Conservation (phyloP, 2,797 vertebrate genomes). For the Nasua narica region DNA sequence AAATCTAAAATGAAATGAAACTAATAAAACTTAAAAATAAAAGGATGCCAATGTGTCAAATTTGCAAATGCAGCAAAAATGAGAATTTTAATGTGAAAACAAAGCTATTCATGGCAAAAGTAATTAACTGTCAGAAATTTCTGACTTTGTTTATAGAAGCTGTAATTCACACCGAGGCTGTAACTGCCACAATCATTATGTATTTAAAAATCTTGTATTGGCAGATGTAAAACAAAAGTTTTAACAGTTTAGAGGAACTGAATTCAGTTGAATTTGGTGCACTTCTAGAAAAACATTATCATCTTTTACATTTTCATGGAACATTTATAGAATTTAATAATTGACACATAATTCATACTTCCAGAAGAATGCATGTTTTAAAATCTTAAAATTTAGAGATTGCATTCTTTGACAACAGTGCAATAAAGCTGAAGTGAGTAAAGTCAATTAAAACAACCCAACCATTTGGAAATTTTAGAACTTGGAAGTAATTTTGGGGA, state of each 20-base stretch:
- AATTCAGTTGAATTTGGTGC: not conserved
- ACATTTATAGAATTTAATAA: not conserved
- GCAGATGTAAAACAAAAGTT: not conserved
- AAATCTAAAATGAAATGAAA: conserved; percentile 4
- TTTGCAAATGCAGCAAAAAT: not conserved
- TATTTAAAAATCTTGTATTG: not conserved
- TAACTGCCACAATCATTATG: not conserved
- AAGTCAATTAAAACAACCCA: not conserved
- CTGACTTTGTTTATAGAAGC: not conserved
- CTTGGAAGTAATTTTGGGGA: not conserved
- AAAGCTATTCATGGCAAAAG: not conserved
- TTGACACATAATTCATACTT: not conserved
- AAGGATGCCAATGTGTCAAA: not conserved
- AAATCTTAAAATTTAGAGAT: not conserved
- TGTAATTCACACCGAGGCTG: not conserved
- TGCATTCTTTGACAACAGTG: not conserved
- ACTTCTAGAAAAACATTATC: not conserved
- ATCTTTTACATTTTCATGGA: not conserved
- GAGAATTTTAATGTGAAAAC: not conserved
- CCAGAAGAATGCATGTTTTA: not conserved
- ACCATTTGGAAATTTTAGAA: not conserved
- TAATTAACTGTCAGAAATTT: not conserved
- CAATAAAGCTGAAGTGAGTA: not conserved
- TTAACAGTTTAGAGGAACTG: not conserved
- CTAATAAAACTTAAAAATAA: not conserved